phyloP scores from a whole-genome alignment of 2,797 vertebrate genomes.

The Hypotaenidia okinawae region DNA sequence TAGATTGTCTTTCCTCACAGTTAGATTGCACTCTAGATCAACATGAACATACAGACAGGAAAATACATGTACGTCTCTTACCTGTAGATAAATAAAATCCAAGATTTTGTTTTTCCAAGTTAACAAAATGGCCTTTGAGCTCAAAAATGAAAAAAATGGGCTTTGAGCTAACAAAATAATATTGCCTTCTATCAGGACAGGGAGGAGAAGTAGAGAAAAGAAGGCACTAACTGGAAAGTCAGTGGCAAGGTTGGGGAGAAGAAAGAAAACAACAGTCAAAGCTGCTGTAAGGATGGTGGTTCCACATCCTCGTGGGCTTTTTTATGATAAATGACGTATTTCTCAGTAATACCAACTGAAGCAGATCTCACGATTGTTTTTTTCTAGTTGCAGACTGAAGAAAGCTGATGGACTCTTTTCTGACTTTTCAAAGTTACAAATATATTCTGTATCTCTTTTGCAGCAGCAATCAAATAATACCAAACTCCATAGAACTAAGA shows the following conservation, averaged over 20 bases:
- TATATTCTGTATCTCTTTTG: neutral
- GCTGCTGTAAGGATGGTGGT: neutral
- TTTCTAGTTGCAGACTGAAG: neutral
- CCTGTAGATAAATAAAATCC: neutral
- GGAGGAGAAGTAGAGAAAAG: neutral
- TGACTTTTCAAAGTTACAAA: neutral
- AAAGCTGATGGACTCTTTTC: neutral
- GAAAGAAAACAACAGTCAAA: neutral
- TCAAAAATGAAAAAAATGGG: neutral
- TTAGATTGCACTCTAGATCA: neutral
- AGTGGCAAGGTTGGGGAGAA: accelerated
- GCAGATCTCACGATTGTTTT: neutral
- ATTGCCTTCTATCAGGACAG: neutral
- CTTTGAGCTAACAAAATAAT: neutral
- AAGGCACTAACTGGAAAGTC: neutral
- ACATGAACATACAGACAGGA: neutral
- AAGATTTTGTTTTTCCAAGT: neutral
- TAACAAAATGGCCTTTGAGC: neutral
- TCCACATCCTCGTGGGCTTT: neutral
- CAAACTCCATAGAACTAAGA: neutral
- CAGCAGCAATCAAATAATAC: neutral
- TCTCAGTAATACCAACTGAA: neutral
- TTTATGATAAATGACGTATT: neutral
- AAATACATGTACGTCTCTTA: neutral
- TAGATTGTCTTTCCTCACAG: neutral